Percentiles rank a stretch among this genome's conserved stretches.
These are phyloP conservation scores for Clitarchus hookeri DNA, from an alignment of 2,888 invertebrate species.

Conservation along the genomic window DNA sequence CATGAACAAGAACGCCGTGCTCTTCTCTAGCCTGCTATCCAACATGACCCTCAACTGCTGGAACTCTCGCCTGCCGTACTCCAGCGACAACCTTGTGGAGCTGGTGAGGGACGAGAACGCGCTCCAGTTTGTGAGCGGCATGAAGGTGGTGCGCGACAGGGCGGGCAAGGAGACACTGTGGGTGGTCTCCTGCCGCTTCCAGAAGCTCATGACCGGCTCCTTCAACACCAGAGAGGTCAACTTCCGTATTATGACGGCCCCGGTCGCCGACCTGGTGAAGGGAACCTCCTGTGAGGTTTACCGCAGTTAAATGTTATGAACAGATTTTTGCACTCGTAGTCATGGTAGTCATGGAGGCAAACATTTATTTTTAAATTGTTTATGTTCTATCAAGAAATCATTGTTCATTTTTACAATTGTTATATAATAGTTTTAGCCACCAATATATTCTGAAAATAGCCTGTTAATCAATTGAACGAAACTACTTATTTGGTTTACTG, in stretches of 20 bases:
- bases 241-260: slow-evolving; percentile 71
- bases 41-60: slow-evolving; percentile 74
- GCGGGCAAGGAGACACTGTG: slow-evolving; percentile 66
- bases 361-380: too few species aligned
- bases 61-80: slow-evolving; percentile 65
- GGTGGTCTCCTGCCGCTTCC: slow-evolving; percentile 69
- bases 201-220: slow-evolving; percentile 67
- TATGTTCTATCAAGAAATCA: too few species aligned
- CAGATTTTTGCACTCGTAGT: too few species aligned
- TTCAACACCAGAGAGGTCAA: slow-evolving; percentile 63
- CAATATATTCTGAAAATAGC: too few species aligned
- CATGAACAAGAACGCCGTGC: slow-evolving; percentile 68
- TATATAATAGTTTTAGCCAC: too few species aligned
- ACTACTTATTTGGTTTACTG: too few species aligned
- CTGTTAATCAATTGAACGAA: too few species aligned
- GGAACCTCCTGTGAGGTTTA: slow-evolving; percentile 60
- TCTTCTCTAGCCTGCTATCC: slow-evolving; percentile 71
- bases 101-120: slow-evolving; percentile 62
- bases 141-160: slow-evolving; percentile 58
- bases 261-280: slow-evolving; percentile 59
- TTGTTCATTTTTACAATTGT: too few species aligned
- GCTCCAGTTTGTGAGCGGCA: slow-evolving; percentile 73
- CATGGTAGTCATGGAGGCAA: too few species aligned
- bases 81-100: slow-evolving; percentile 59
- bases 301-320: too few species aligned